Base-by-base conservation (phyloP, 1,140 invertebrate species). In the Trypoxylus dichotomus region DNA sequence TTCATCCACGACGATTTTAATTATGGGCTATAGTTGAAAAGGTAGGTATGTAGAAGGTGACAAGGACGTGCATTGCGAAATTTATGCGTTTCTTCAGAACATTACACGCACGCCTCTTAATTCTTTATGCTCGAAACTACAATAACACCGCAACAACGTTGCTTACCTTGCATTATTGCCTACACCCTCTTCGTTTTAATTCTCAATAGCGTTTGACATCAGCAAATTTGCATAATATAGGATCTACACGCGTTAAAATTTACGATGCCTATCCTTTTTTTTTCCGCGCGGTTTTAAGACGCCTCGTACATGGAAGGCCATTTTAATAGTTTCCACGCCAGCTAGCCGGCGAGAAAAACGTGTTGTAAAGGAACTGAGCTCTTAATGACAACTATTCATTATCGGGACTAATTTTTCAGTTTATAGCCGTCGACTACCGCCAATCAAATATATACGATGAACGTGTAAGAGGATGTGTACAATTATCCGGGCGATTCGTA, bases 161-260 rank as follows among this genome's bases (percentile, higher is more conserved):
- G 21, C 21, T 68, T 24, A 68, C 60, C 60, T 68, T 68, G 60
- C 60, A 24, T 29, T 25, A 68, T 68, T 68, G 60, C 60, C 60
- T 68, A 68, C 60, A 29, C 60, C 60, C 60, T 68, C 27, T 68
- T 15, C 32, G 32, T 37, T 37, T 37, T 54, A 19, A 29, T 68
- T 27, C 27, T 68, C 60, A 68, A 68, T 68, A 68, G 27, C 19
- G 60, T 29, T 29, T 68, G 60, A 68, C 60, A 68, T 68, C 60
- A 29, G 24, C 60, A 24, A 24, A 68, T 68, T 68, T 68, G 60
- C 60, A 68, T 68, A 68, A 68, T 68, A 68, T 68, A 68, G 60
- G 60, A 68, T 68, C 24, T 68, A 68, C 60, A 68, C 60, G 24
- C 27, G 60, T 68, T 68, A 68, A 68, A 68, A 24, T 68, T 68